These are phyloP conservation scores for Capreolus pygargus DNA, from an alignment of 2,113 vertebrate species.

Conservation along the genomic window DNA sequence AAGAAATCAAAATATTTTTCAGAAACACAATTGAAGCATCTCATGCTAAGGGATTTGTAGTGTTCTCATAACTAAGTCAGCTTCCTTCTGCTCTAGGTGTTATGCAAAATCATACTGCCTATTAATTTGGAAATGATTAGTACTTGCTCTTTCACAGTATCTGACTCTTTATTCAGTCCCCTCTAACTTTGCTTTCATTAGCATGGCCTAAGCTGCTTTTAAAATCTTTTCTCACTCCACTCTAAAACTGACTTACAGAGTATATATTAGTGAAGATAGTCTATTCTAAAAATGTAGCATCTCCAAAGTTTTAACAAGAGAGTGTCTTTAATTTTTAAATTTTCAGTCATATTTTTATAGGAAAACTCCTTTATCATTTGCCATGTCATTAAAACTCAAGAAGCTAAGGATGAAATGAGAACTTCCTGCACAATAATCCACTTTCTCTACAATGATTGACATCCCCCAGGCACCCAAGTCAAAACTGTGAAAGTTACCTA, in stretches of 20 bases:
- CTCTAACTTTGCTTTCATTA: constrained; percentile 27
- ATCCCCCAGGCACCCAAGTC: not conserved
- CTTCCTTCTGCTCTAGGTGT: not conserved
- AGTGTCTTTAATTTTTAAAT: not conserved
- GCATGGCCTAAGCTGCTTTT: not conserved
- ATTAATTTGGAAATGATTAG: constrained; percentile 45
- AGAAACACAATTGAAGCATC: constrained; percentile 55
- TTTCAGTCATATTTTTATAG: not conserved
- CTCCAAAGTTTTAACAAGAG: not conserved
- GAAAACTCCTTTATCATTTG: not conserved
- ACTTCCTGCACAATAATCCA: not conserved
- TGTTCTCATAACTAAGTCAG: constrained; percentile 20
- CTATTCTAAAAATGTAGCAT: not conserved
- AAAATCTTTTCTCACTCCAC: not conserved
- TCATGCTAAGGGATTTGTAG: constrained; percentile 35
- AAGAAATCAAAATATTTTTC: constrained; percentile 75
- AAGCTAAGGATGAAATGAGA: not conserved
- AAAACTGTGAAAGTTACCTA: not conserved
- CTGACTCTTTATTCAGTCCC: not conserved
- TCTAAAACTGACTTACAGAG: not conserved
- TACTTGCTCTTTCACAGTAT: constrained; percentile 8
- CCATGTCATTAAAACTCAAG: not conserved
- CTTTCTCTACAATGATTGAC: not conserved
- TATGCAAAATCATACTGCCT: constrained; percentile 34
- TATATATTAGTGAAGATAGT: not conserved